These are phyloP conservation scores for Melanargia galathea DNA, from an alignment of 2,888 invertebrate species.

Conservation along the genomic window DNA sequence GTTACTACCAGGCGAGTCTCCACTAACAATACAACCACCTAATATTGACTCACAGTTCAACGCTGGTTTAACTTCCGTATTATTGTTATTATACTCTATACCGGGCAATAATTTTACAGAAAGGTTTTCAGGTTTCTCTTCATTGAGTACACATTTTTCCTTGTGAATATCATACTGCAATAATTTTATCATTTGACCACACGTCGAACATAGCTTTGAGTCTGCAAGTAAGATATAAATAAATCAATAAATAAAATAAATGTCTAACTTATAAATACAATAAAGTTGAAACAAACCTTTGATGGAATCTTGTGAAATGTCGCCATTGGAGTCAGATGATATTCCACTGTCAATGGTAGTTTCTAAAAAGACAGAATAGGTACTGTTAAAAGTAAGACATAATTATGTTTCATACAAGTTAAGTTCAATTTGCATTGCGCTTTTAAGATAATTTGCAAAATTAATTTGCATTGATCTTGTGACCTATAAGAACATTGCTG, in stretches of 20 bases:
- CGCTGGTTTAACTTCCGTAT: conserved; percentile 23
- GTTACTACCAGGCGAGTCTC: conserved; percentile 45
- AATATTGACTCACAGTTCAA: conserved; percentile 54
- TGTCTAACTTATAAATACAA: neutral
- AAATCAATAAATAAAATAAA: no score
- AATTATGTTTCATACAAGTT: neutral
- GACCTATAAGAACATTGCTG: no score
- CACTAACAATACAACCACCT: conserved; percentile 54
- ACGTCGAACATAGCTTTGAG: conserved; percentile 38
- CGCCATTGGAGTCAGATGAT: conserved; percentile 53
- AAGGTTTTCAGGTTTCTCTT: conserved; percentile 28
- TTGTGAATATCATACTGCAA: conserved; percentile 35
- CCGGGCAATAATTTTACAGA: conserved; percentile 21
- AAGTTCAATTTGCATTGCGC: no score
- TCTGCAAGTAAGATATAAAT: neutral
- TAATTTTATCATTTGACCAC: conserved; percentile 37
- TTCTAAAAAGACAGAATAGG: conserved; percentile 45
- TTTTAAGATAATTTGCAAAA: no score
- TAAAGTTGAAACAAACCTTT: conserved; percentile 15
- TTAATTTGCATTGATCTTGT: no score
- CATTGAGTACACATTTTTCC: conserved; percentile 34
- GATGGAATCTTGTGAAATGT: conserved; percentile 24
- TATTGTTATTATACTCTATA: conserved; percentile 39
- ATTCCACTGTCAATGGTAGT: conserved; percentile 50
- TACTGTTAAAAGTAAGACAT: neutral